Base-by-base conservation (phyloP, 1,140 invertebrate species). In the Zaprionus vittiger region DNA sequence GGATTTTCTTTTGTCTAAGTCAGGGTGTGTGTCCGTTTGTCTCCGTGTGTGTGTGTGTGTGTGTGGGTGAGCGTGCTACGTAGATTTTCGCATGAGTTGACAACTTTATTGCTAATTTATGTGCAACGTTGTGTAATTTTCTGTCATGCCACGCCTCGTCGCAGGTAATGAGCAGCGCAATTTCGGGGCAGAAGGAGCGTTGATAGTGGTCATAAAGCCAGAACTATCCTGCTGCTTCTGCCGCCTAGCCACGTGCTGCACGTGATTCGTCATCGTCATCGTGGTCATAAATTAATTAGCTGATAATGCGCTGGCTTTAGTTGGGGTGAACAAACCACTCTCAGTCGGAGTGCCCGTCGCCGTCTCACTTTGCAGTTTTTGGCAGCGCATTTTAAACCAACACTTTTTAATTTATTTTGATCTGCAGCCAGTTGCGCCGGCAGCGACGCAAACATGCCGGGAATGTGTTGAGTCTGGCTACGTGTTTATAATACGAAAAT, bases 31-130 rank as follows among this genome's bases (percentile, higher is more conserved):
- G 70, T 52, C n/a, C 20, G 60, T 24, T 15, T 17, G 60, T 62
- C 14, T 55, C 12, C 47, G 64, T 38, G 37, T 56, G 49, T 31
- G 24, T 38, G 37, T 56, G 49, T 31, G 24, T 60, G 31, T 17
- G 41, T 41, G 31, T 31, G 9, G 22, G 38, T 63, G 34, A 44
- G 59, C 62, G 41, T 65, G 60, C 41, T 61, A 70, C 41, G 56
- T 59, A 67, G 63, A 73, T 77, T 77, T 73, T 66, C 69, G 74
- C 83, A 89, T 83, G 84, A 80, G 73, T 60, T 80, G 84, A 81
- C 73, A 83, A 81, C 78, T 87, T 87, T 89, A 89, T 87, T 80
- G 84, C 70, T 82, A 81, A 87, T 87, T 87, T 85, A 79, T 81
- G 65, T 73, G 41, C 41, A 61, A 28, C 37, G 15, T 26, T 59